Conservation (phyloP, 2,888 invertebrate genomes). For the Schrankia costaestrigalis region DNA sequence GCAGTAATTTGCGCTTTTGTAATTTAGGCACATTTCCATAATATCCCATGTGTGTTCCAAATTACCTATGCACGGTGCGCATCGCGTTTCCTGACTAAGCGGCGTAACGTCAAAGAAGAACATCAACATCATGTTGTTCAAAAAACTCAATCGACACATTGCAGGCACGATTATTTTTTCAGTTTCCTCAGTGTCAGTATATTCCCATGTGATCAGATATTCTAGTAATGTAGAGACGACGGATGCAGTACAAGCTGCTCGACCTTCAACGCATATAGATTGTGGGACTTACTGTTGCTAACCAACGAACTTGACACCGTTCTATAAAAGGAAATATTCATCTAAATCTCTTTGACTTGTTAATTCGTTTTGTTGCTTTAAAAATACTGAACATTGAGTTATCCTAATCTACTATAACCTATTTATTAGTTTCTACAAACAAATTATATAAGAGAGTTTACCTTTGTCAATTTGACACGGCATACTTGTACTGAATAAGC, state of each 20-base stretch:
- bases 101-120: constrained; percentile 46
- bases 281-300: constrained; percentile 52
- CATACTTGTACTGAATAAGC: constrained; percentile 32
- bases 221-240: constrained; percentile 48
- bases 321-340: too few species aligned
- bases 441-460: too few species aligned
- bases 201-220: constrained; percentile 50
- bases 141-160: constrained; percentile 58
- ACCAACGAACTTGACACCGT: too few species aligned
- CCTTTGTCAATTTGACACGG: constrained; percentile 15
- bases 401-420: too few species aligned
- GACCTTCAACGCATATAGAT: constrained; percentile 62
- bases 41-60: constrained; percentile 22
- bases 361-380: too few species aligned
- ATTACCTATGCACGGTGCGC: constrained; percentile 56
- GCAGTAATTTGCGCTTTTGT: constrained; percentile 36
- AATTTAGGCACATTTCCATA: constrained; percentile 34
- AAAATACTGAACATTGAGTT: too few species aligned
- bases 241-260: constrained; percentile 49
- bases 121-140: constrained; percentile 39
- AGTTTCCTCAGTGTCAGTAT: constrained; percentile 47
- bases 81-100: constrained; percentile 45
- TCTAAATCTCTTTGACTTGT: too few species aligned
- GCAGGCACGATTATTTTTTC: constrained; percentile 43
- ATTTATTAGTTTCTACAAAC: too few species aligned